Conservation (phyloP, 2,888 invertebrate species). For the Bibio marci region DNA sequence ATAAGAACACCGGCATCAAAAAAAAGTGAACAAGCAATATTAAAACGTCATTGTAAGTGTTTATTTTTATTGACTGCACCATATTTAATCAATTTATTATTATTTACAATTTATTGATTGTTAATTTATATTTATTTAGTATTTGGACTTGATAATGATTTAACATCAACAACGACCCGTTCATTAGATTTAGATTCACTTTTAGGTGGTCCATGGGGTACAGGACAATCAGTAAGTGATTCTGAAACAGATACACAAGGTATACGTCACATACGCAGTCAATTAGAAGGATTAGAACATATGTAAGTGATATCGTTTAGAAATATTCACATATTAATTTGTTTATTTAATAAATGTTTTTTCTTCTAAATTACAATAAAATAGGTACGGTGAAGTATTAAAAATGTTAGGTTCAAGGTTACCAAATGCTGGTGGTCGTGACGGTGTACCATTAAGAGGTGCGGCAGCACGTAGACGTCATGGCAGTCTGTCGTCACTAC, state of each 20-base stretch:
- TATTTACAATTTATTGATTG: not conserved
- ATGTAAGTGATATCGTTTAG: constrained; percentile 47
- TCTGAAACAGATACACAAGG: constrained; percentile 60
- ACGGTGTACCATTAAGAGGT: constrained; percentile 16
- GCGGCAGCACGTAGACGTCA: constrained; percentile 39
- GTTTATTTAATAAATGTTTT: not conserved
- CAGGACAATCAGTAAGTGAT: constrained; percentile 38
- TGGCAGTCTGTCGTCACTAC: constrained; percentile 68
- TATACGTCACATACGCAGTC: constrained; percentile 60
- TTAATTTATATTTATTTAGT: constrained; percentile 29
- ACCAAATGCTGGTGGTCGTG: constrained; percentile 6
- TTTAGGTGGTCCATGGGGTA: constrained; percentile 41
- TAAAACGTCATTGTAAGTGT: constrained; percentile 13
- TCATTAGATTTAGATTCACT: constrained; percentile 63
- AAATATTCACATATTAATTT: not conserved
- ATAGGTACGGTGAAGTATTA: constrained; percentile 44
- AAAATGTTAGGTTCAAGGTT: constrained; percentile 31
- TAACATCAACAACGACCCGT: constrained; percentile 62
- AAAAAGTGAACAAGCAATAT: constrained; percentile 13
- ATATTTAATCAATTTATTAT: not conserved
- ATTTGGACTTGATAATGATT: constrained; percentile 54
- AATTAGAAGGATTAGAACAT: constrained; percentile 64
- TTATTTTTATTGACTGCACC: not conserved
- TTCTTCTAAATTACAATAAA: not conserved
- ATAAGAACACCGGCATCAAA: not conserved